Evolutionary conservation across 2,888 invertebrate genomes (phyloP).

Genomic region (Dioctria rufipes): DNA sequence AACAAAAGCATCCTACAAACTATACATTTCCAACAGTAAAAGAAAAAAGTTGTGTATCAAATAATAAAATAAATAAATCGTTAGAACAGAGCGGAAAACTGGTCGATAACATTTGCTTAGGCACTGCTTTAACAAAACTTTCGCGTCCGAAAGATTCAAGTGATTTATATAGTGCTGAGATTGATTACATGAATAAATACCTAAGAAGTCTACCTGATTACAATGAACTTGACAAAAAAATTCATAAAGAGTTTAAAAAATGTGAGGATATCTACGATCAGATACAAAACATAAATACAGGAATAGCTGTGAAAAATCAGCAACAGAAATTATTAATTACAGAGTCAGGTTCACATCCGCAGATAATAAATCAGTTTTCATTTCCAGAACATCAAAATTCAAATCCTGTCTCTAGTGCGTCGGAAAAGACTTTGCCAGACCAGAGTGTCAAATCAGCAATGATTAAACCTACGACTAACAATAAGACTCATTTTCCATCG

Average conservation of each 20-base stretch:
- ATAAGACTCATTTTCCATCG: constrained; percentile 65
- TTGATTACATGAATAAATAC: constrained; percentile 72
- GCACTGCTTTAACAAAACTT: constrained; percentile 5
- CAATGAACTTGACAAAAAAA: constrained; percentile 69
- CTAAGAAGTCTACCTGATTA: constrained; percentile 71
- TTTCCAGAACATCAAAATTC: background rate
- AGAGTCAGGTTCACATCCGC: constrained; percentile 69
- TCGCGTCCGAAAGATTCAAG: constrained; percentile 42
- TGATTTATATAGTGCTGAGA: constrained; percentile 70
- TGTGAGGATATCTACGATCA: constrained; percentile 70
- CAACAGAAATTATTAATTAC: constrained; percentile 60
- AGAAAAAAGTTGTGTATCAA: background rate
- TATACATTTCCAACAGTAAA: constrained; percentile 53
- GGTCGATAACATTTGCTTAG: background rate
- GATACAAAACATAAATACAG: constrained; percentile 64
- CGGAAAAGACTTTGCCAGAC: background rate
- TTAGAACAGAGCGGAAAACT: background rate
- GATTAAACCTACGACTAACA: background rate
- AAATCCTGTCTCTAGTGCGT: background rate
- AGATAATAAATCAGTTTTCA: constrained; percentile 29
- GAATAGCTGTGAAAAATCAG: constrained; percentile 52
- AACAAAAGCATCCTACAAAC: constrained; percentile 17
- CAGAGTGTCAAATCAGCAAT: background rate
- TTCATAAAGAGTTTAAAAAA: constrained; percentile 70
- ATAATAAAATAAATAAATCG: background rate